Evolutionary conservation across 2,888 invertebrate species (phyloP).

Genomic region (Iselma pallidipennis): DNA sequence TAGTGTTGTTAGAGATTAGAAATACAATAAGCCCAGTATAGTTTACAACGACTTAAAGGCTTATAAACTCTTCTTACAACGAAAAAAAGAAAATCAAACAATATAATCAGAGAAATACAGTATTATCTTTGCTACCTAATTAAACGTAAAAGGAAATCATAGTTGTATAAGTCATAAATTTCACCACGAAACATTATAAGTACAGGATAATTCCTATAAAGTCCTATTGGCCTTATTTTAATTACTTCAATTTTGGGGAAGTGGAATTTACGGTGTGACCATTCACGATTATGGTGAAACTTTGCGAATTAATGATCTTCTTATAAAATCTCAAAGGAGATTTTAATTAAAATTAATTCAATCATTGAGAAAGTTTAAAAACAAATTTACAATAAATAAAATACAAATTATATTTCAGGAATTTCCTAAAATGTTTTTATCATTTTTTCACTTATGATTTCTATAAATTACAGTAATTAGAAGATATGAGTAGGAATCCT

Average conservation of each 20-base stretch:
- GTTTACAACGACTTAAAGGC: not conserved
- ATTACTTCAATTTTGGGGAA: not conserved
- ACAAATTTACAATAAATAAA: too few species aligned
- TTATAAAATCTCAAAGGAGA: too few species aligned
- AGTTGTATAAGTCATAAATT: not conserved
- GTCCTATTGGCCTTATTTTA: not conserved
- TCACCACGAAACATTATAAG: not conserved
- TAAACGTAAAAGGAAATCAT: not conserved
- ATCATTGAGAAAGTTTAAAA: too few species aligned
- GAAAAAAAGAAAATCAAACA: not conserved
- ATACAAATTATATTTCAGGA: too few species aligned
- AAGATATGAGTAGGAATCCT: too few species aligned
- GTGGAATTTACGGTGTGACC: not conserved
- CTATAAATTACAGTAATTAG: too few species aligned
- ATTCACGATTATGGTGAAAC: not conserved
- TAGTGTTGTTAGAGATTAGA: slow-evolving; percentile 11
- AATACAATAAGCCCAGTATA: slow-evolving; percentile 3
- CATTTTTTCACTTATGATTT: too few species aligned
- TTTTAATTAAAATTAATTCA: too few species aligned
- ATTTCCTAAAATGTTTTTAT: too few species aligned
- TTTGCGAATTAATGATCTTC: too few species aligned
- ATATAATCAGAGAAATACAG: not conserved
- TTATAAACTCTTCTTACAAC: not conserved
- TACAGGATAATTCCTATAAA: not conserved
- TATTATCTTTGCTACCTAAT: not conserved